Percentiles rank a stretch among this genome's conserved stretches.
Conservation (phyloP, 2,797 vertebrate genomes). For the Parauchenoglanis ngamensis region DNA sequence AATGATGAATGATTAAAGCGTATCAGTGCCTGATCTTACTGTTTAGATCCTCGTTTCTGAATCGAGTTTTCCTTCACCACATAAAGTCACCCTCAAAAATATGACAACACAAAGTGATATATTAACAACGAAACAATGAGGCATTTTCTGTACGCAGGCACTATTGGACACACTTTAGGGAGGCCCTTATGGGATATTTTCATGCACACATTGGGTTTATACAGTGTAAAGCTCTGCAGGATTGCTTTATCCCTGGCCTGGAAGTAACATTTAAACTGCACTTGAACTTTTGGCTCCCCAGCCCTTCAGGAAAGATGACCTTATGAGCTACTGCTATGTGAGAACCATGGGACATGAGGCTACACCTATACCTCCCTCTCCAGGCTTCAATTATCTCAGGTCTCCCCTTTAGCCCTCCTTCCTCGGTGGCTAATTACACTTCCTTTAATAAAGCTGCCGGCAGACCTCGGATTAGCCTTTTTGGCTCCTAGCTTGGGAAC, state of each 20-base stretch:
- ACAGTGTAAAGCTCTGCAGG: slow-evolving; percentile 9
- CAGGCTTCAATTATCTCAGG: slow-evolving; percentile 78
- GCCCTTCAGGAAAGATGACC: slow-evolving; percentile 71
- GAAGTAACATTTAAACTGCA: slow-evolving; percentile 73
- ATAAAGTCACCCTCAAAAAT: slow-evolving; percentile 74
- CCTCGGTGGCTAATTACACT: slow-evolving; percentile 79
- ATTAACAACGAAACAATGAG: slow-evolving; percentile 59
- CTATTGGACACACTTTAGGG: slow-evolving; percentile 4
- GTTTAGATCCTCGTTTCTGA: slow-evolving; percentile 77
- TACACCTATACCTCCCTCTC: slow-evolving; percentile 69
- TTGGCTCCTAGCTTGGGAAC: slow-evolving; percentile 62
- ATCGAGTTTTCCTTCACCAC: slow-evolving; percentile 73
- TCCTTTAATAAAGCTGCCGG: slow-evolving; percentile 73
- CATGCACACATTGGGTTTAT: slow-evolving; percentile 23
- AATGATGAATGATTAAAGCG: slow-evolving; percentile 78
- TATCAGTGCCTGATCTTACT: slow-evolving; percentile 80
- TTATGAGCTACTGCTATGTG: slow-evolving; percentile 72
- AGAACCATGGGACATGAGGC: slow-evolving; percentile 66
- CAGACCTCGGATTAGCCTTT: slow-evolving; percentile 76
- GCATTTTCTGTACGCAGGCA: background rate
- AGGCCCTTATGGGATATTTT: background rate
- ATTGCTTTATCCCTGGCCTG: slow-evolving; percentile 59
- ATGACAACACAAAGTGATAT: slow-evolving; percentile 62
- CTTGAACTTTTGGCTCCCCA: slow-evolving; percentile 64
- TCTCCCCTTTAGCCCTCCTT: slow-evolving; percentile 71